phyloP scores from a whole-genome alignment of 2,888 invertebrate genomes.

The Volucella inflata region DNA sequence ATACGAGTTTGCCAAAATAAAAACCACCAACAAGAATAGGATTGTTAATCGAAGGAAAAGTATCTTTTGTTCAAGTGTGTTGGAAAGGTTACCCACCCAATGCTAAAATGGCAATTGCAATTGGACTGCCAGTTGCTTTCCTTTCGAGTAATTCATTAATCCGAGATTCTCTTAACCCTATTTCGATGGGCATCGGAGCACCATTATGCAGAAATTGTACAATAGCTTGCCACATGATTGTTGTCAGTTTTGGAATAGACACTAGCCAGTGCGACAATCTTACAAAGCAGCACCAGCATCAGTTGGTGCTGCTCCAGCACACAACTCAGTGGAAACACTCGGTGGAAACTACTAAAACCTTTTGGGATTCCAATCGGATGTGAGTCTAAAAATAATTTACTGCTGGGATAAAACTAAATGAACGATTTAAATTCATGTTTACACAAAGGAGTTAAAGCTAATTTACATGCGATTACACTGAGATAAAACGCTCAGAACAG shows the following conservation, averaged over 20 bases:
- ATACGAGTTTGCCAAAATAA: too few relatives aligned
- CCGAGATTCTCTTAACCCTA: constrained; percentile 31
- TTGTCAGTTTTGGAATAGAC: constrained; percentile 43
- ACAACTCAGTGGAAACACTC: neutral
- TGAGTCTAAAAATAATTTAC: constrained; percentile 70
- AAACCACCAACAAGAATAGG: too few relatives aligned
- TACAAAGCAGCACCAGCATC: constrained; percentile 19
- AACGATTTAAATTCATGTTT: constrained; percentile 77
- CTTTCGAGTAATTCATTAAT: constrained; percentile 27
- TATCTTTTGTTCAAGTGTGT: constrained; percentile 26
- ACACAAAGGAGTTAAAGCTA: constrained; percentile 77
- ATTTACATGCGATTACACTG: constrained; percentile 77
- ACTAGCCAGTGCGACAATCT: constrained; percentile 19
- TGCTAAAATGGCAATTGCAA: neutral
- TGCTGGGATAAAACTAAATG: constrained; percentile 72
- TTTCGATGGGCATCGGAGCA: constrained; percentile 34
- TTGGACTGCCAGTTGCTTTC: neutral
- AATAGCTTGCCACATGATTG: constrained; percentile 58
- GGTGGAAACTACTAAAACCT: too few relatives aligned
- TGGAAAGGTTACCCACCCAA: neutral
- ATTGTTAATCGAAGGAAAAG: neutral
- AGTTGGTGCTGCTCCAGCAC: constrained; percentile 1
- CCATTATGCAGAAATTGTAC: constrained; percentile 10
- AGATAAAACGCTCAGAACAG: constrained; percentile 58
- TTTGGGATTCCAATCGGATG: constrained; percentile 49